Base-by-base conservation (phyloP, 2,797 vertebrate species). In the Acropternis orthonyx region DNA sequence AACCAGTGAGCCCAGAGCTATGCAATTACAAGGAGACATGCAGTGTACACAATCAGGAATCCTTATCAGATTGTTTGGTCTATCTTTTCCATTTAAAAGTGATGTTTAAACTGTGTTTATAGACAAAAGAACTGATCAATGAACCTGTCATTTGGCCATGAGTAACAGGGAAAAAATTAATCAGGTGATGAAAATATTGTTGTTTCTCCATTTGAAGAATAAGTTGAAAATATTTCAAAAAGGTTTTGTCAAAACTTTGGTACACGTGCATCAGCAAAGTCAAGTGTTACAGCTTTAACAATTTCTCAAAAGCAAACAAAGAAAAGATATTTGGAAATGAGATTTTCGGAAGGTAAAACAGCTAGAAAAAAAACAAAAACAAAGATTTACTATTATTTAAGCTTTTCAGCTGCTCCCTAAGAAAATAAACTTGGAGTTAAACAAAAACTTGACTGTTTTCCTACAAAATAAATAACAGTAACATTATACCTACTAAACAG, bases 391-490 rank as follows among this genome's bases (percentile, higher is more conserved):
- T 90, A 73, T 93, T 89, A 94, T 95, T 96, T 94, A 96, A 96
- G 95, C 51, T 65, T 97, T 97, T 97, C 97, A 97, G 97, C 97
- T 98, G 97, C 97, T 98, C 95, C 96, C 97, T 96, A 92, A 96
- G 97, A 98, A 98, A 98, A 98, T 98, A 98, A 98, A 98, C 98
- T 97, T 97, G 95, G 97, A 98, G 96, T 97, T 98, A 98, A 98
- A 98, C 95, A 97, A 98, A 98, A 98, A 97, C 97, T 96, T 97
- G 56, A 91, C 97, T 98, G 97, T 98, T 98, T 98, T 98, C 96
- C 98, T 93, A 97, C 95, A 98, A 98, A 98, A 98, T 96, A 98
- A 98, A 98, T 98, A 98, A 96, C 93, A 96, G 97, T 97, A 98
- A 98, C 98, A 98, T 98, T 98, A 97, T 97, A 96, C 96, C 97